phyloP scores from a whole-genome alignment of 2,113 vertebrate species.

The Trogon surrucura region DNA sequence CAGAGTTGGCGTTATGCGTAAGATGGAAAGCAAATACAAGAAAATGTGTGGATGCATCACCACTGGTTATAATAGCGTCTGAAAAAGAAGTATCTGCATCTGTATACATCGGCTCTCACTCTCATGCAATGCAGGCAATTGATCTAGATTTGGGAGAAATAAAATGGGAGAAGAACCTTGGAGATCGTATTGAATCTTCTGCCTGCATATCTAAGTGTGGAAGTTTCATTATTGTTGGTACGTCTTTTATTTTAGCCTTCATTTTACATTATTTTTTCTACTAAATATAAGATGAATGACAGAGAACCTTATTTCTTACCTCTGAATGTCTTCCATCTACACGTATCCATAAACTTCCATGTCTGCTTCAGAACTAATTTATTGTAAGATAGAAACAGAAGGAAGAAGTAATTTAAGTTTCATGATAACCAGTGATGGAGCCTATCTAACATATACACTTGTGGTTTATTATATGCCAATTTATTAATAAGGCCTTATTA shows the following conservation, averaged over 20 bases:
- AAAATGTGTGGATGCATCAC: conserved; percentile 94
- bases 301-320: neutral
- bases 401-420: neutral
- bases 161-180: conserved; percentile 90
- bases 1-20: conserved; percentile 63
- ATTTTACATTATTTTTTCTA: neutral
- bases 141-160: conserved; percentile 82
- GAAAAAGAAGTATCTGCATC: conserved; percentile 11
- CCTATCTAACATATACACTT: neutral
- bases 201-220: conserved; percentile 88
- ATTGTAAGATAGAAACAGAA: neutral
- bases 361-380: neutral
- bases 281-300: neutral
- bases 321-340: neutral
- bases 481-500: neutral
- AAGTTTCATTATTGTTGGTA: conserved; percentile 87
- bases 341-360: neutral
- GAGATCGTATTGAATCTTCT: conserved; percentile 91
- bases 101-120: conserved; percentile 92
- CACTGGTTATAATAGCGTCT: conserved; percentile 77
- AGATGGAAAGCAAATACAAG: conserved; percentile 90
- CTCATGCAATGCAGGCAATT: conserved; percentile 86
- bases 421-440: neutral
- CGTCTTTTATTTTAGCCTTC: conserved; percentile 39
- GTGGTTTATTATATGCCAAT: neutral